phyloP scores from a whole-genome alignment of 2,113 vertebrate species.

The Thamnophis sirtalis region DNA sequence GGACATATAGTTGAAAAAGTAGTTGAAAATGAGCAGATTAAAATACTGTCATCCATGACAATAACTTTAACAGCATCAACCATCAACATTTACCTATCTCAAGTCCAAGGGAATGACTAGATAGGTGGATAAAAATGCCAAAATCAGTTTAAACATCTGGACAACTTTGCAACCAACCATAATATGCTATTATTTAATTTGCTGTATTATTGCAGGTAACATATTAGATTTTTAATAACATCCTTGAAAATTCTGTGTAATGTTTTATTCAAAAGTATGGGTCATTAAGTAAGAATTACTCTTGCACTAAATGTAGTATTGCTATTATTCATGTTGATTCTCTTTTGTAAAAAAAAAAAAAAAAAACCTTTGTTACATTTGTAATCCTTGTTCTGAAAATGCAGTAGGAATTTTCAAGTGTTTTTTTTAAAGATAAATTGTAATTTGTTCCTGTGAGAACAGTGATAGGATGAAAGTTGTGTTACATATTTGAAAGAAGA shows the following conservation, averaged over 20 bases:
- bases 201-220: neutral
- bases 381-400: neutral
- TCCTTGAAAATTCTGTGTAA: neutral
- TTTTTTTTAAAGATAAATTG: neutral
- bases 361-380: neutral
- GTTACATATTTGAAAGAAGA: neutral
- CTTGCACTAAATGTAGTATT: neutral
- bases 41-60: neutral
- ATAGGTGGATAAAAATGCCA: neutral
- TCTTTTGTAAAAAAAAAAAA: neutral
- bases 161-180: neutral
- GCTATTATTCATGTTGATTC: neutral
- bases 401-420: neutral
- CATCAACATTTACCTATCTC: neutral
- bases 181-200: constrained; percentile 4
- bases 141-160: neutral
- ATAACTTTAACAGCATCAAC: neutral
- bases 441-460: neutral
- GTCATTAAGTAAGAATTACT: constrained; percentile 4
- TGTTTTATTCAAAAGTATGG: constrained; percentile 2
- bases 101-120: neutral
- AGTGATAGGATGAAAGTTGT: neutral
- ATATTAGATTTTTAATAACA: neutral
- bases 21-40: neutral
- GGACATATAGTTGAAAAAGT: neutral